These are phyloP conservation scores for Chrysogorgia sp. DNA, from an alignment of 92 coral and sea anemone genomes.

Conservation along the genomic window DNA sequence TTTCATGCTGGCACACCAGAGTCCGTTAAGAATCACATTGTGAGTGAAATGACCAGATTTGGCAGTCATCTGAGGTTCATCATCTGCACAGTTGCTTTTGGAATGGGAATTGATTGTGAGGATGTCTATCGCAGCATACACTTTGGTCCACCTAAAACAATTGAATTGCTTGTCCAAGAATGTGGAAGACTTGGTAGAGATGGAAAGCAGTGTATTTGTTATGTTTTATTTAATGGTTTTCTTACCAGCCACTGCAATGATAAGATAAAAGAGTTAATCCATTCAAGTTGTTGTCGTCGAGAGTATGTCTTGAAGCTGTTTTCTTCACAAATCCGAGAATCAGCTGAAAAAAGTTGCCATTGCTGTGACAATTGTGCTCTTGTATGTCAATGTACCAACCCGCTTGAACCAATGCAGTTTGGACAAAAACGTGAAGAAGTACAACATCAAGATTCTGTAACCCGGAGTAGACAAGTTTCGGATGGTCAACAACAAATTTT, in stretches of 20 bases:
- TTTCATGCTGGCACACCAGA: conserved; percentile 35
- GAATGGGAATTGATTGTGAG: conserved; percentile 28
- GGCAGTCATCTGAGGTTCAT: conserved; percentile 27
- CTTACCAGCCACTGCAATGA: conserved; percentile 27
- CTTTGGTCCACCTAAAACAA: conserved; percentile 35
- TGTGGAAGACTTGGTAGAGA: conserved; percentile 30
- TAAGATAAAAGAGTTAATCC: conserved; percentile 3
- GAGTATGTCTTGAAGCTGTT: conserved; percentile 16
- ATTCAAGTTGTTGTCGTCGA: conserved; percentile 14
- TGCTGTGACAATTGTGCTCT: conserved; percentile 15
- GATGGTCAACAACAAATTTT: conserved; percentile 19
- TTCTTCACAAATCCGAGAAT: not conserved
- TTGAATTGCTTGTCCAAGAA: conserved; percentile 33
- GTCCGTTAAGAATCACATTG: conserved; percentile 17
- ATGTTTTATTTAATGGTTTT: conserved; percentile 22
- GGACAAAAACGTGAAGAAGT: not conserved
- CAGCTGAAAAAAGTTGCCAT: conserved; percentile 1
- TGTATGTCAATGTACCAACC: conserved; percentile 7
- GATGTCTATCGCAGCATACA: conserved; percentile 28
- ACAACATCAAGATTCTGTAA: not conserved
- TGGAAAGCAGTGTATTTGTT: conserved; percentile 17
- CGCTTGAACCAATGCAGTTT: conserved; percentile 12
- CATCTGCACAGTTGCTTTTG: conserved; percentile 25
- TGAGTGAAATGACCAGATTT: conserved; percentile 10
- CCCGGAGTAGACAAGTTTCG: not conserved